phyloP scores from a whole-genome alignment of 2,797 vertebrate species.

The Phrynocephalus guinanensis region DNA sequence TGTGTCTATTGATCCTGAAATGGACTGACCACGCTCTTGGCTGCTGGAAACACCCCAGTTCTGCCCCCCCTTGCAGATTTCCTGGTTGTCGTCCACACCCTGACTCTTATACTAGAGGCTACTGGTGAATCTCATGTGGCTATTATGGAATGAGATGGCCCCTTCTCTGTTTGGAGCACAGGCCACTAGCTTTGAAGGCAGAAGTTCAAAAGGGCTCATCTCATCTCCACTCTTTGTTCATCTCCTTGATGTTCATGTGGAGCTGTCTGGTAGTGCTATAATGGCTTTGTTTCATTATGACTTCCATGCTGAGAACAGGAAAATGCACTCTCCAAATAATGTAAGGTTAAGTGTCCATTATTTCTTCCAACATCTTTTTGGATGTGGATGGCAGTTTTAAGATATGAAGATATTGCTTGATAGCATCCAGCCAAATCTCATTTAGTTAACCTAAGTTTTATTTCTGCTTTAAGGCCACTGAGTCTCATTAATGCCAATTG shows the following conservation, averaged over 20 bases:
- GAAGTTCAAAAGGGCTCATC: neutral
- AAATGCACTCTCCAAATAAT: neutral
- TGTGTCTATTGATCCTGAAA: no score
- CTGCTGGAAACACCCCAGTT: no score
- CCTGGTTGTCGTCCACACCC: no score
- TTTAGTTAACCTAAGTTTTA: neutral
- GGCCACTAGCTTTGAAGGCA: neutral
- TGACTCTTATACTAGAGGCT: no score
- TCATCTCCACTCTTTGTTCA: neutral
- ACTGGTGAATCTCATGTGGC: no score
- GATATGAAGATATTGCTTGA: neutral
- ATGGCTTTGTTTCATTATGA: neutral
- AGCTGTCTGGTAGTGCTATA: neutral
- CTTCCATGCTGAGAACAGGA: neutral
- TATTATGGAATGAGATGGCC: no score
- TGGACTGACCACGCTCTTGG: no score
- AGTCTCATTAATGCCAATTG: constrained; percentile 14
- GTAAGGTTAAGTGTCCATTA: neutral
- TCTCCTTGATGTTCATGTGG: neutral
- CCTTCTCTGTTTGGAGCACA: neutral
- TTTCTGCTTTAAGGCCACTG: constrained; percentile 1
- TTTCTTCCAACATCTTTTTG: constrained; percentile 6
- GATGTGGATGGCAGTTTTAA: neutral
- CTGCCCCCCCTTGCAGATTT: no score
- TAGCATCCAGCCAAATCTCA: neutral